Percentiles rank a stretch among this genome's conserved stretches.
phyloP scores from a whole-genome alignment of 2,113 vertebrate genomes.

The Crotalus viridis region DNA sequence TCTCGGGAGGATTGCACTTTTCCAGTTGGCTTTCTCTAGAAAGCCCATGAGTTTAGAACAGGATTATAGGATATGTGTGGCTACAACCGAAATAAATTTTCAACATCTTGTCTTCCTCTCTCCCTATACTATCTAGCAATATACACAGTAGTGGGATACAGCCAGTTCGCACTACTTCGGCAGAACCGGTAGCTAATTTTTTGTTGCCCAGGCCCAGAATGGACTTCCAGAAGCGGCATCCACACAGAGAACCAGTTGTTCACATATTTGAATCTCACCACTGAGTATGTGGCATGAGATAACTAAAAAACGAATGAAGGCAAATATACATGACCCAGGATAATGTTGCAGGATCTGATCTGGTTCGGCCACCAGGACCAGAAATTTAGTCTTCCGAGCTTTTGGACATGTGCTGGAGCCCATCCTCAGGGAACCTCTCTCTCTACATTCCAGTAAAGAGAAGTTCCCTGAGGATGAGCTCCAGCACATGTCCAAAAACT shows the following conservation, averaged over 20 bases:
- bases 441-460: neutral
- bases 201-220: too few relatives aligned
- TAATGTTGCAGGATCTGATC: neutral
- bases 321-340: neutral
- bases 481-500: neutral
- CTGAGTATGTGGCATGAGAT: too few relatives aligned
- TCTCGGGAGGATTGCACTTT: neutral
- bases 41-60: neutral
- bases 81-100: neutral
- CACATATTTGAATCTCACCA: too few relatives aligned
- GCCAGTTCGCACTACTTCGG: too few relatives aligned
- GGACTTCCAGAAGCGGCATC: too few relatives aligned
- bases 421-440: neutral
- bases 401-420: neutral
- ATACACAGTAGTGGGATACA: neutral
- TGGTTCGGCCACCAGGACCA: neutral
- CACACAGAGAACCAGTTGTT: too few relatives aligned
- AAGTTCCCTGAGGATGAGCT: neutral
- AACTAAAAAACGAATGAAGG: neutral
- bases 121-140: neutral
- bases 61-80: neutral
- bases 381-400: too few relatives aligned
- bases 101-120: neutral
- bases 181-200: too few relatives aligned
- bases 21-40: neutral